A percentile compares a stretch with the other conserved stretches of the same genome.
phyloP scores from a whole-genome alignment of 2,113 vertebrate genomes.

The Rhea americana region DNA sequence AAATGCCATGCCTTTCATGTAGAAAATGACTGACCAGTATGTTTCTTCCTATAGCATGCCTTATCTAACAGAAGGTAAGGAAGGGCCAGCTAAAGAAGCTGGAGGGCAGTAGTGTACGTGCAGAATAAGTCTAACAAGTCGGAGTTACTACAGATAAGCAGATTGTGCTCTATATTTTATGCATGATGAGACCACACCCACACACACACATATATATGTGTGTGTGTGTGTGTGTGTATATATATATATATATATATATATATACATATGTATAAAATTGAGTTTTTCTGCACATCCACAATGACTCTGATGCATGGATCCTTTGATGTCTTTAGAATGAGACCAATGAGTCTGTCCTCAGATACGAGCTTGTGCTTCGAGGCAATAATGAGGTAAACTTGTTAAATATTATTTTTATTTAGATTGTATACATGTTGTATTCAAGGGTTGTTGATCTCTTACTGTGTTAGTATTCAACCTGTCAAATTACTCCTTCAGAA shows the following conservation, averaged over 20 bases:
- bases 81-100: not conserved
- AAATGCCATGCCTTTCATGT: slow-evolving; percentile 19
- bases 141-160: not conserved
- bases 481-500: not conserved
- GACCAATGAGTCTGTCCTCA: not conserved
- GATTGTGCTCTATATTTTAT: not conserved
- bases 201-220: not conserved
- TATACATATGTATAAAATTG: not conserved
- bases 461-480: not conserved
- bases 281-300: not conserved
- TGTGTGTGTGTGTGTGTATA: too few relatives aligned
- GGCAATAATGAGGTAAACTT: not conserved
- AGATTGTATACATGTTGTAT: not conserved
- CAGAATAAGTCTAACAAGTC: not conserved
- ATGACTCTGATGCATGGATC: not conserved
- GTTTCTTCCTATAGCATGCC: not conserved
- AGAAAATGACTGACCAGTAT: not conserved
- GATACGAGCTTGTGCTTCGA: not conserved
- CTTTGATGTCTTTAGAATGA: not conserved
- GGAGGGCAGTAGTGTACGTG: not conserved
- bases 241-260: too few relatives aligned
- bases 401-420: not conserved
- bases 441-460: not conserved
- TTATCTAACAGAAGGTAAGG: not conserved
- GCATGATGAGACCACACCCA: not conserved